Evolutionary conservation across 2,113 vertebrate genomes (phyloP), one percentile per base, ranked within the genome.

Genomic region (Thalassarche chlororhynchos): DNA sequence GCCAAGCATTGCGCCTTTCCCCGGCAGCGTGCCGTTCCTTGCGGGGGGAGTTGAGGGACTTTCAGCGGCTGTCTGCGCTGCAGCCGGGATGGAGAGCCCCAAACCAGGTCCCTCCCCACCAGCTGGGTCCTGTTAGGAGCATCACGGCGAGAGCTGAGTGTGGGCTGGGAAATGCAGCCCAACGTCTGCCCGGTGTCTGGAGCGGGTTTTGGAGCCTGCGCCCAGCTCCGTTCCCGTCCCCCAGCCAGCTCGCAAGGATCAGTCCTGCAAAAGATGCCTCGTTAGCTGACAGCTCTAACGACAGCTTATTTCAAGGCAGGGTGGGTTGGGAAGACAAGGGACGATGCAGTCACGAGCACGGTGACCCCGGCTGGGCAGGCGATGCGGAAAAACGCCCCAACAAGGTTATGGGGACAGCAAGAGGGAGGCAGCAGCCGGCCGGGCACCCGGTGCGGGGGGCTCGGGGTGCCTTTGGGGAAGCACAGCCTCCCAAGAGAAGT

Each of bases 1-100:
- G 71, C 51, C 58, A 17, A 60, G 62, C 76, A 0, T 25, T 0
- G 0, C 0, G 8, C 34, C 46, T 42, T 47, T 38, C 32, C 36
- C 36, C 0, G 0, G 54, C 70, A 31, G 51, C 1, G 31, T 18
- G 75, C 26, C 0, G 0, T 20, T 58, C 4, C 3, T 29, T 6
- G 26, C 8, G 4, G 23, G 16, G 31, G 16, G 8, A 12, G 54
- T 2, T 15, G 46, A n/a, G 65, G 61, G 36, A 36, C 57, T 34
- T 77, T 87, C 26, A 10, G 69, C 8, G 6, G 49, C 77, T 32
- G 55, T 25, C 64, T 61, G 89, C 9, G 5, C 52, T 25, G 68
- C 64, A 70, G 42, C 38, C 1, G 1, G n/a, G 54, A 10, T 44
- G 58, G 49, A 44, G 64, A 85, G 17, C 57, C 61, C 76, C 80